Evolutionary conservation across 2,113 vertebrate species (phyloP).

Genomic region (Beaufortia kweichowensis): DNA sequence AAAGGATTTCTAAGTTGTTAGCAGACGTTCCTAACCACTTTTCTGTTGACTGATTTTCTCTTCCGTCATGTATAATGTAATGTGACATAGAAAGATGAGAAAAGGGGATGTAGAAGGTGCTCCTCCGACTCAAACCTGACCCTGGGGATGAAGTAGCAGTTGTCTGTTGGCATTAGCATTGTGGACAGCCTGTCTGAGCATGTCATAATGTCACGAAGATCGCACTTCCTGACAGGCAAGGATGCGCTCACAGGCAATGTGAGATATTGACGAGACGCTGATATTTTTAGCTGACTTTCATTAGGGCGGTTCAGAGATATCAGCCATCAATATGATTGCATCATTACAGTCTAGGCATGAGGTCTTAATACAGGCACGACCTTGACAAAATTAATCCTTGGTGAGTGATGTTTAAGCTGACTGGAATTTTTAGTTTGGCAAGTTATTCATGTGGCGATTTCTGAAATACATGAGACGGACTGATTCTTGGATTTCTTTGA

Average conservation of each 20-base stretch:
- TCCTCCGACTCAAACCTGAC: constrained; percentile 27
- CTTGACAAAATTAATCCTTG: not conserved
- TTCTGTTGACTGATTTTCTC: constrained; percentile 23
- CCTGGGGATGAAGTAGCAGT: constrained; percentile 16
- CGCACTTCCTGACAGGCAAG: constrained; percentile 33
- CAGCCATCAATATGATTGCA: constrained; percentile 3
- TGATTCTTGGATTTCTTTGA: not conserved
- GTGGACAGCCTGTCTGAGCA: constrained; percentile 34
- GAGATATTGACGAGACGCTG: constrained; percentile 37
- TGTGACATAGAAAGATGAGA: constrained; percentile 17
- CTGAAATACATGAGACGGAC: not conserved
- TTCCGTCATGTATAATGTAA: constrained; percentile 13
- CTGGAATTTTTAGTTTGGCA: not conserved
- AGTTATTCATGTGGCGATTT: not conserved
- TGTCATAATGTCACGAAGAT: constrained; percentile 23
- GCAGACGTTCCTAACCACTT: constrained; percentile 3
- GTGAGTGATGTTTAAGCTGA: not conserved
- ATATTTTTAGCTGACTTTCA: constrained; percentile 43
- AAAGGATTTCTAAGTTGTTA: constrained; percentile 25
- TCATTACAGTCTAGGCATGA: not conserved
- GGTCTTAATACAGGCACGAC: not conserved
- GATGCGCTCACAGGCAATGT: constrained; percentile 8
- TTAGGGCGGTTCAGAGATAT: constrained; percentile 24
- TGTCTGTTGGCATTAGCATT: constrained; percentile 39
- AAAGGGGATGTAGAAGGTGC: constrained; percentile 1